Conservation (phyloP, 1,140 invertebrate species). For the Heliconius melpomene region DNA sequence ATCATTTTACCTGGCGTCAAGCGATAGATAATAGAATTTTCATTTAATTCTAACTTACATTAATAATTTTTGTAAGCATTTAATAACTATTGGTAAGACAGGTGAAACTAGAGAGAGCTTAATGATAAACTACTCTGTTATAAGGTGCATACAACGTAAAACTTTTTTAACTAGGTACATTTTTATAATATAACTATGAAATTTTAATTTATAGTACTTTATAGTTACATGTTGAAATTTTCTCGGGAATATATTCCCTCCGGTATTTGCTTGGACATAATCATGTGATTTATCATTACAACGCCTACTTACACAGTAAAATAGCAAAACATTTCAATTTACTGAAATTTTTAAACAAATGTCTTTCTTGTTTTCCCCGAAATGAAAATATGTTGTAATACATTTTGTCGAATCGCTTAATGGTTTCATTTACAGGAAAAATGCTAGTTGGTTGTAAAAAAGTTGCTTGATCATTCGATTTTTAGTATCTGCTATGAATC, state of each 20-base stretch:
- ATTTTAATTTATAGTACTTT: no score
- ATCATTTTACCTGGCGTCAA: background rate
- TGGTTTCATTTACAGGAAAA: background rate
- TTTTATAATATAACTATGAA: no score
- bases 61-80: no score
- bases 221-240: background rate
- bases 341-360: background rate
- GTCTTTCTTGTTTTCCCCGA: background rate
- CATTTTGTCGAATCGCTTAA: background rate
- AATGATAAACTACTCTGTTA: no score
- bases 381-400: background rate
- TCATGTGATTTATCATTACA: background rate
- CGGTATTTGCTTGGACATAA: background rate
- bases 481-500: background rate
- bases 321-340: conserved; percentile 1
- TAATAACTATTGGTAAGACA: no score
- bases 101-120: no score
- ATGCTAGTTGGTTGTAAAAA: background rate
- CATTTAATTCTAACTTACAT: background rate
- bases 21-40: background rate
- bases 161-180: no score
- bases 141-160: no score
- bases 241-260: background rate
- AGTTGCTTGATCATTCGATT: background rate
- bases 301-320: background rate